phyloP scores from a whole-genome alignment of 2,113 vertebrate genomes.

The Lepus americanus region DNA sequence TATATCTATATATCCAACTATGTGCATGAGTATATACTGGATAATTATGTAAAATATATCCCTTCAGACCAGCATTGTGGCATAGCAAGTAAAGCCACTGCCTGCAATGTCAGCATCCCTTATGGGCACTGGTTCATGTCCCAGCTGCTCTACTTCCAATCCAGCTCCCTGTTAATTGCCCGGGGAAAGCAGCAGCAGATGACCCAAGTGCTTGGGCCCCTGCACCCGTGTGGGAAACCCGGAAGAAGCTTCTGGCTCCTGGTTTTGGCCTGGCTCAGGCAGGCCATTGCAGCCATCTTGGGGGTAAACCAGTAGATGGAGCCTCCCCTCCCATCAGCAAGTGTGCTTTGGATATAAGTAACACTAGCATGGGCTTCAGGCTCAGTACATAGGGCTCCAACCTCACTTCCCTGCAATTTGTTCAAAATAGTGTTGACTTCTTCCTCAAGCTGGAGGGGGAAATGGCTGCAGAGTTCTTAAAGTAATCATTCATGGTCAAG shows the following conservation, averaged over 20 bases:
- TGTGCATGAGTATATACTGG: not conserved
- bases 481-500: not conserved
- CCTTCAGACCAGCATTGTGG: not conserved
- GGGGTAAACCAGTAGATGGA: not conserved
- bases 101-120: too few relatives aligned
- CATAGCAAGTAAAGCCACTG: too few relatives aligned
- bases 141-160: too few relatives aligned
- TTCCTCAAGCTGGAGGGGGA: not conserved
- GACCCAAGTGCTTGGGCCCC: too few relatives aligned
- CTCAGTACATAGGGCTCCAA: not conserved
- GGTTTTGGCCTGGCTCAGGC: too few relatives aligned
- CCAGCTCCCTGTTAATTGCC: too few relatives aligned
- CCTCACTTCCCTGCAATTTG: slow-evolving; percentile 44
- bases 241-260: too few relatives aligned
- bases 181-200: too few relatives aligned
- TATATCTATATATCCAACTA: not conserved
- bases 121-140: too few relatives aligned
- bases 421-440: slow-evolving; percentile 19
- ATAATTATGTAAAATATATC: slow-evolving; percentile 1
- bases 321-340: not conserved
- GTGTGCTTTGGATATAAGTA: slow-evolving; percentile 24
- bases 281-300: too few relatives aligned
- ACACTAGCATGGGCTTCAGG: not conserved
- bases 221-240: too few relatives aligned
- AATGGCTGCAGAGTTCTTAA: slow-evolving; percentile 30